Conservation (phyloP, 2,113 vertebrate species). For the Carassius gibelio region DNA sequence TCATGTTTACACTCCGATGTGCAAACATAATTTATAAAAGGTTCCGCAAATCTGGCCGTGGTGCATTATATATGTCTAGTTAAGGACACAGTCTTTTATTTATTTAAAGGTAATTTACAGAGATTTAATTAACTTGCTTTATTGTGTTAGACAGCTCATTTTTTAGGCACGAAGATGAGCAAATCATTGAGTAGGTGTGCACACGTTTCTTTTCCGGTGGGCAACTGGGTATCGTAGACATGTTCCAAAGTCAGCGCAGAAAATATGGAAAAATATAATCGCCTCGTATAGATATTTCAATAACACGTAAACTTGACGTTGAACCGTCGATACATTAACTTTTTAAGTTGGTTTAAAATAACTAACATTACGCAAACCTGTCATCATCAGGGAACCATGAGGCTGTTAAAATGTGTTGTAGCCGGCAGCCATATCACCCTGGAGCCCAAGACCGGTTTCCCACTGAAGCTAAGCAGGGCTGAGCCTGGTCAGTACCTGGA, state of each 20-base stretch:
- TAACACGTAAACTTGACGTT: not conserved
- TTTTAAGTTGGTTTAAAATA: not conserved
- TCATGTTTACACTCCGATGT: slow-evolving; percentile 40
- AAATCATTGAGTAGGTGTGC: not conserved
- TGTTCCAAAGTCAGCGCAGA: not conserved
- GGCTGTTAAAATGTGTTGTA: not conserved
- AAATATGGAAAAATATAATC: not conserved
- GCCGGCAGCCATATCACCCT: too few species aligned
- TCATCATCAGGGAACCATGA: not conserved
- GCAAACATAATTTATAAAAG: not conserved
- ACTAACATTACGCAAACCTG: not conserved
- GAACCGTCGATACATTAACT: not conserved
- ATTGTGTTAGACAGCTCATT: not conserved
- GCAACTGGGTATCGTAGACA: not conserved
- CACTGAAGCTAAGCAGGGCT: too few species aligned
- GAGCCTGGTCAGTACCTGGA: too few species aligned
- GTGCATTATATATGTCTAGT: not conserved
- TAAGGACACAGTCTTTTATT: not conserved
- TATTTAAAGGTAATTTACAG: not conserved
- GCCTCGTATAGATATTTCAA: not conserved
- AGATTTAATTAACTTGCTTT: not conserved
- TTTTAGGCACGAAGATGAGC: not conserved
- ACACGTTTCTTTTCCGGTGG: slow-evolving; percentile 24
- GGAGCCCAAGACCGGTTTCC: too few species aligned
- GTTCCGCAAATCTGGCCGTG: slow-evolving; percentile 7